phyloP scores from a whole-genome alignment of 2,797 vertebrate genomes.

The Staurois parvus region DNA sequence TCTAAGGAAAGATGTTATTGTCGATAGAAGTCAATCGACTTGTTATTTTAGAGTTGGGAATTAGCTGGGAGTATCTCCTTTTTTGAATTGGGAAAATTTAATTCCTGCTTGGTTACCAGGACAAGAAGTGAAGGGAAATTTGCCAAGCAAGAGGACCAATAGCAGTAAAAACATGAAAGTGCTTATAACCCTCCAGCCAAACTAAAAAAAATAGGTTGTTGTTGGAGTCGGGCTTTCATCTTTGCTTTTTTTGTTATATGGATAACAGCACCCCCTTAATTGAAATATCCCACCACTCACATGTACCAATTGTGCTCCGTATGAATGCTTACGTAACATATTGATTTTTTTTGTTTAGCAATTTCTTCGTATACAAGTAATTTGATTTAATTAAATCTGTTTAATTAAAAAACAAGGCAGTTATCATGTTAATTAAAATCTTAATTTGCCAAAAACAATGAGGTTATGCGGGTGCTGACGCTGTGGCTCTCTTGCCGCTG shows the following conservation, averaged over 20 bases:
- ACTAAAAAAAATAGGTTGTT: no score
- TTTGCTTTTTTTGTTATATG: background rate
- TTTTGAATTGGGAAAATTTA: no score
- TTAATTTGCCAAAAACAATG: slow-evolving; percentile 56
- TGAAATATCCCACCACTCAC: slow-evolving; percentile 50
- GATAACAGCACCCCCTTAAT: no score
- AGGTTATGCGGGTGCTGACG: slow-evolving; percentile 49
- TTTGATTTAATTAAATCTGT: slow-evolving; percentile 62
- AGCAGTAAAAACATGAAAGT: no score
- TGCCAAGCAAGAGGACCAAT: no score
- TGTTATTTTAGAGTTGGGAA: no score
- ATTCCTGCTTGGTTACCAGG: background rate
- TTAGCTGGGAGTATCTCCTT: no score
- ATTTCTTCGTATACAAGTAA: slow-evolving; percentile 65
- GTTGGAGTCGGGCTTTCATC: background rate
- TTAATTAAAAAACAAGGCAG: slow-evolving; percentile 64
- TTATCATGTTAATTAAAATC: slow-evolving; percentile 67
- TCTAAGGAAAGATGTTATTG: no score
- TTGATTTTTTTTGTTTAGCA: slow-evolving; percentile 60
- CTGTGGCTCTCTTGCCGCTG: slow-evolving; percentile 27
- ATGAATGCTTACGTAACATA: slow-evolving; percentile 60
- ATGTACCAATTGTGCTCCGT: slow-evolving; percentile 34
- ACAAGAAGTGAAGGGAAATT: background rate
- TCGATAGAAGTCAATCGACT: no score
- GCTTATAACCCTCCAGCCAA: no score